These are phyloP conservation scores for Gulo gulo DNA, from an alignment of 2,113 vertebrate genomes.

Conservation along the genomic window DNA sequence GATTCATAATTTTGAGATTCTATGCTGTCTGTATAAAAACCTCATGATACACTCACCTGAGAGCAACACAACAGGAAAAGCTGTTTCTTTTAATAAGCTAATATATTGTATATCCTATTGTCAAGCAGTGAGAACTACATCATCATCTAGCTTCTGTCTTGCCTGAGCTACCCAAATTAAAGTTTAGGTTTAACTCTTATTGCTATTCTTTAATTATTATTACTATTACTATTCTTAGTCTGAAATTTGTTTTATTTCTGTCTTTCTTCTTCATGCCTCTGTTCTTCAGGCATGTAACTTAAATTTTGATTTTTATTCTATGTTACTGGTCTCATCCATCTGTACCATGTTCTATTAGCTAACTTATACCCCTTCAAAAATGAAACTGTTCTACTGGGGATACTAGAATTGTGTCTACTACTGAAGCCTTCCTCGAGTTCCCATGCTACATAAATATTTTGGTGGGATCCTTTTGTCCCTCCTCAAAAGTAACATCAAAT, in stretches of 20 bases:
- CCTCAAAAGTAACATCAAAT: slow-evolving; percentile 60
- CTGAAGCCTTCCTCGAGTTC: neutral
- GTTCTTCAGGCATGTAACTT: neutral
- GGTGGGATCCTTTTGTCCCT: neutral
- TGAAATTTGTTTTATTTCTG: neutral
- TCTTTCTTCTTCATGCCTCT: neutral
- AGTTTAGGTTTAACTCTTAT: neutral
- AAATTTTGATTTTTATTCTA: neutral
- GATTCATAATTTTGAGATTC: neutral
- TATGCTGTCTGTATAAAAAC: neutral
- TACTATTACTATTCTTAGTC: neutral
- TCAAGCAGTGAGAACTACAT: neutral
- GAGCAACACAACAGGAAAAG: neutral
- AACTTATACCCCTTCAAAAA: neutral
- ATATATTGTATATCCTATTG: neutral
- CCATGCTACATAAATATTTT: slow-evolving; percentile 57
- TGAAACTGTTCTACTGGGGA: neutral
- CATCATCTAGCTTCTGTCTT: neutral
- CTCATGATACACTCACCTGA: neutral
- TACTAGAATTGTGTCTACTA: neutral
- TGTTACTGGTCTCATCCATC: neutral
- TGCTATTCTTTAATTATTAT: neutral
- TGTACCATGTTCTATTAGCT: neutral
- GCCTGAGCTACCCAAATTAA: neutral
- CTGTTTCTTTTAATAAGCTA: neutral